Evolutionary conservation across 2,113 vertebrate genomes (phyloP), one percentile per base, ranked within the genome.

Genomic region (Microtus pennsylvanicus): DNA sequence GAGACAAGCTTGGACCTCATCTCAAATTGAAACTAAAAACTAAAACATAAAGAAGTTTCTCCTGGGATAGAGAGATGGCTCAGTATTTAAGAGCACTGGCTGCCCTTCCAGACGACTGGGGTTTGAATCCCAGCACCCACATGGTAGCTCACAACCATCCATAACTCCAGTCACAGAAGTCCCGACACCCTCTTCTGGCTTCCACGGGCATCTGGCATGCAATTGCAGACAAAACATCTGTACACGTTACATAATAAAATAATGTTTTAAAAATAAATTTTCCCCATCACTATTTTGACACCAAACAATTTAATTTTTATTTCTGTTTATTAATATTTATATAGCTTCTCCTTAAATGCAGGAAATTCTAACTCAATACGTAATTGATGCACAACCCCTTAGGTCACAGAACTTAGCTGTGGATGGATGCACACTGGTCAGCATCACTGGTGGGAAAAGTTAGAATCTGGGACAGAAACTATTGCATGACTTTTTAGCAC

Each of bases 291-390:
- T 76, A 90, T 85, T 93, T 87, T 65, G 35, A 58, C 58, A 72
- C 55, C 24, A 55, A 89, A 52, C 17, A 33, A 45, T 81, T 47
- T 52, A 28, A 30, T 90, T 74, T 65, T 87, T 91, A 55, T 63
- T 91, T 76, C 28, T 91, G 28, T 50, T 82, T 94, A 38, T 65
- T 94, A 74, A 38, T 74, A 74, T 83, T 91, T 90, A 89, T 5
- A 63, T 70, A 87, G 30, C 7, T 47, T 94, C 35, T 82, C 47
- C 26, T 86, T 90, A 88, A 95, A 93, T 21, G 4, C 17, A 76
- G 45, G 30, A 30, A 89, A 11, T 38, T 75, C 19, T 58, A 28
- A 38, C 42, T 75, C 16, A 42, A 28, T 42, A 10, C 42, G 3
- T 14, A 21, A 11, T 38, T 38, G 87, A 30, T 74, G 67, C 26